phyloP scores from a whole-genome alignment of 92 coral and sea anemone species.

The Paragorgia papillata region DNA sequence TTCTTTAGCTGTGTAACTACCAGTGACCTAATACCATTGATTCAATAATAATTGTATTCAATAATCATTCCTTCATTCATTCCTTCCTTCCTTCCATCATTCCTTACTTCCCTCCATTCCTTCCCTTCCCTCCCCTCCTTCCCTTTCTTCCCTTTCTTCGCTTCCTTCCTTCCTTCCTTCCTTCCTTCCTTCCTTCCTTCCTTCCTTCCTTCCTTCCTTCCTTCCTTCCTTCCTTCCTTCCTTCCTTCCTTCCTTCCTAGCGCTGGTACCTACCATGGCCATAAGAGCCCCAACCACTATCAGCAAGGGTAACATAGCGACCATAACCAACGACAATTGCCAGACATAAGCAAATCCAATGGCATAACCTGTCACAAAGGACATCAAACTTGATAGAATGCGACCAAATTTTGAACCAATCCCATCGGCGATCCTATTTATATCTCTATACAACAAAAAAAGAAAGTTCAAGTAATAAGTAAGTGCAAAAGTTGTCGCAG shows the following conservation, averaged over 20 bases:
- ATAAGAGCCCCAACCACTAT: slow-evolving; percentile 77
- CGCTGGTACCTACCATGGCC: slow-evolving; percentile 66
- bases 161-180: not conserved
- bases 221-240: too few species aligned
- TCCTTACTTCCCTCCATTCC: too few species aligned
- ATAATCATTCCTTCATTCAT: too few species aligned
- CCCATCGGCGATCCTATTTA: slow-evolving; percentile 83
- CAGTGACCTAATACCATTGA: too few species aligned
- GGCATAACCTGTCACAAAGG: slow-evolving; percentile 71
- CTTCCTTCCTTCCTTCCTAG: too few species aligned
- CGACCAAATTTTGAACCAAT: slow-evolving; percentile 84
- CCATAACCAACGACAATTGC: slow-evolving; percentile 83
- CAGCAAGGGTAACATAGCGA: slow-evolving; percentile 73
- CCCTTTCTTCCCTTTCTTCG: slow-evolving; percentile 5
- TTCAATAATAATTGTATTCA: too few species aligned
- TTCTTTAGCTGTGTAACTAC: too few species aligned
- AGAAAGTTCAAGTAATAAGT: too few species aligned
- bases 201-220: not conserved
- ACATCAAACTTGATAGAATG: slow-evolving; percentile 59
- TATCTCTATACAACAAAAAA: slow-evolving; percentile 62
- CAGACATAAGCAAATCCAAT: slow-evolving; percentile 87
- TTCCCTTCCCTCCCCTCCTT: not conserved
- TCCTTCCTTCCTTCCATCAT: too few species aligned
- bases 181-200: not conserved
- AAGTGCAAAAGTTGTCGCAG: too few species aligned